These are phyloP conservation scores for Meda fulgida DNA, from an alignment of 2,797 vertebrate genomes.

Conservation along the genomic window DNA sequence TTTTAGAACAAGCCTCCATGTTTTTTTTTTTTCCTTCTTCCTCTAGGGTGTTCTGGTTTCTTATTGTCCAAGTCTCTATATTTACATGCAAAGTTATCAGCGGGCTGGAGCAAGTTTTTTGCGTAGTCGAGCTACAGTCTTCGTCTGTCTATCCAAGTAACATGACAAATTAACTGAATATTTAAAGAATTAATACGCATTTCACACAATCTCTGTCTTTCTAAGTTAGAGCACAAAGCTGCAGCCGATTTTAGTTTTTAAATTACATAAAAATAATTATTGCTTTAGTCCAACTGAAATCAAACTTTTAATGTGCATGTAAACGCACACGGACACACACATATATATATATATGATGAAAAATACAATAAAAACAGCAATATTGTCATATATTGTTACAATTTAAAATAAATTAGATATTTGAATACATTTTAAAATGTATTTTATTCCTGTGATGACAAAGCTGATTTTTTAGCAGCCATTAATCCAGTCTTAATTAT, in stretches of 20 bases:
- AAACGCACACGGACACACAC: too few relatives aligned
- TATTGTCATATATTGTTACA: neutral
- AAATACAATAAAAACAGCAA: neutral
- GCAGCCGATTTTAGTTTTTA: neutral
- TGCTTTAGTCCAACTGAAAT: neutral
- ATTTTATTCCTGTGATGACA: neutral
- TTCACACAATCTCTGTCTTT: neutral
- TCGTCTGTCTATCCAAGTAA: neutral
- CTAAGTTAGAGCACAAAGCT: neutral
- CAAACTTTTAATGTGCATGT: neutral
- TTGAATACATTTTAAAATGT: neutral
- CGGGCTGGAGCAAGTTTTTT: neutral
- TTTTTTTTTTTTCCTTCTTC: neutral
- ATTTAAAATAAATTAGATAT: neutral
- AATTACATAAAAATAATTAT: neutral
- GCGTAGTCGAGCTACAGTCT: neutral
- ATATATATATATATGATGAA: too few relatives aligned
- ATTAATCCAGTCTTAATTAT: neutral
- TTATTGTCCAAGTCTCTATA: neutral
- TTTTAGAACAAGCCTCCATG: neutral
- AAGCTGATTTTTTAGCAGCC: too few relatives aligned
- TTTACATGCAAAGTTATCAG: neutral
- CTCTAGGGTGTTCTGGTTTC: neutral
- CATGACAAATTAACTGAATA: neutral
- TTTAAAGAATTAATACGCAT: neutral